Conservation (phyloP, 1,140 invertebrate genomes). For the Antheraea pernyi region DNA sequence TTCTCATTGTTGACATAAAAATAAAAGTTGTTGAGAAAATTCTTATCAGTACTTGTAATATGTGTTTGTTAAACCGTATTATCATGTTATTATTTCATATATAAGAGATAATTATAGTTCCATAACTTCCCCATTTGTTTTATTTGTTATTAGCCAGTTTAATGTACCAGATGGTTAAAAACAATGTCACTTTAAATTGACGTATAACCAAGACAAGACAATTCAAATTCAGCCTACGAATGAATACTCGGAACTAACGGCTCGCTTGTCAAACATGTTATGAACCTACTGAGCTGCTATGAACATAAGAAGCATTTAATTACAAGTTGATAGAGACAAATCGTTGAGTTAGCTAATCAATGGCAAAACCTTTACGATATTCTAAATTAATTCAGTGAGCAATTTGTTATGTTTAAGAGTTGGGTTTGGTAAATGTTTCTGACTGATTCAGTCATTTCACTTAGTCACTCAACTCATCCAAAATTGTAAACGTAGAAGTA, state of each 20-base stretch:
- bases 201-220: no score
- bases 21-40: slow-evolving; percentile 1
- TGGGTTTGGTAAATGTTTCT: no score
- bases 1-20: background rate
- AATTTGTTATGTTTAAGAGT: slow-evolving; percentile 33
- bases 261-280: slow-evolving; percentile 18
- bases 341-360: slow-evolving; percentile 23
- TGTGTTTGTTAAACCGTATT: no score
- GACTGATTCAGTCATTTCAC: no score
- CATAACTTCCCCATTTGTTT: no score
- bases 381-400: slow-evolving; percentile 20
- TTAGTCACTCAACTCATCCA: no score
- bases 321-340: slow-evolving; percentile 24
- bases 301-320: slow-evolving; percentile 14
- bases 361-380: slow-evolving; percentile 17
- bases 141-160: no score
- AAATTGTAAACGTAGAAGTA: no score
- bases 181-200: no score
- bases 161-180: no score
- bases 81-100: no score
- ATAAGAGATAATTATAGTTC: no score
- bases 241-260: slow-evolving; percentile 7
- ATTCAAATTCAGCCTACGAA: slow-evolving; percentile 10
- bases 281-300: slow-evolving; percentile 2
- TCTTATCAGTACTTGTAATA: background rate